Percentiles rank a stretch among this genome's conserved stretches.
Conservation (phyloP, 1,140 invertebrate genomes). For the Andrena cerasifolii region DNA sequence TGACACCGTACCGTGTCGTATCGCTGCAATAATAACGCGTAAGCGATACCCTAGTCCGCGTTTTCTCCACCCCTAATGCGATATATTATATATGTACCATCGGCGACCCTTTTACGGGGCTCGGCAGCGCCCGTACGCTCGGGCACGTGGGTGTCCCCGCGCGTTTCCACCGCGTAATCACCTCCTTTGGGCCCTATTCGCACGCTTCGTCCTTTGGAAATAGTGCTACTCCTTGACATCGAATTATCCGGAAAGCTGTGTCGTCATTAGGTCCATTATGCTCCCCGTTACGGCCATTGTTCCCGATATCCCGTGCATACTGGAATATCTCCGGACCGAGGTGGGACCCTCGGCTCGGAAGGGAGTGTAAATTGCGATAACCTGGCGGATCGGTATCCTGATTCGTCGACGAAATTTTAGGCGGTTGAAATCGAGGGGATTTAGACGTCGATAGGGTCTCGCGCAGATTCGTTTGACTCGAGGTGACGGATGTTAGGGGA, state of each 20-base stretch:
- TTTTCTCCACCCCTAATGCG: conserved; percentile 66
- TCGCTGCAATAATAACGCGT: conserved; percentile 82
- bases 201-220: conserved; percentile 60
- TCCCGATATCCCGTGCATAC: not conserved
- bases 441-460: too few species aligned
- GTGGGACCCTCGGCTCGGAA: not conserved
- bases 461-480: too few species aligned
- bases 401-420: not conserved
- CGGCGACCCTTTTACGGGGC: conserved; percentile 39
- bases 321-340: not conserved
- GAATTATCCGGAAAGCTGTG: conserved; percentile 48
- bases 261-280: conserved; percentile 51
- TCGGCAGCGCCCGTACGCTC: not conserved
- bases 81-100: conserved; percentile 75
- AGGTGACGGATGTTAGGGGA: too few species aligned
- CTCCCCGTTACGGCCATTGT: conserved; percentile 34
- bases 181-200: conserved; percentile 74
- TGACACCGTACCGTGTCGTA: conserved; percentile 80
- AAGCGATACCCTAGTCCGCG: conserved; percentile 76
- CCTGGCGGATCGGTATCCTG: not conserved
- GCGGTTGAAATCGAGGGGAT: not conserved
- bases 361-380: not conserved
- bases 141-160: conserved; percentile 6
- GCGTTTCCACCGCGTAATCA: conserved; percentile 66
- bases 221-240: conserved; percentile 33